Evolutionary conservation across 2,797 vertebrate species (phyloP).

Genomic region (Acipenser oxyrinchus): DNA sequence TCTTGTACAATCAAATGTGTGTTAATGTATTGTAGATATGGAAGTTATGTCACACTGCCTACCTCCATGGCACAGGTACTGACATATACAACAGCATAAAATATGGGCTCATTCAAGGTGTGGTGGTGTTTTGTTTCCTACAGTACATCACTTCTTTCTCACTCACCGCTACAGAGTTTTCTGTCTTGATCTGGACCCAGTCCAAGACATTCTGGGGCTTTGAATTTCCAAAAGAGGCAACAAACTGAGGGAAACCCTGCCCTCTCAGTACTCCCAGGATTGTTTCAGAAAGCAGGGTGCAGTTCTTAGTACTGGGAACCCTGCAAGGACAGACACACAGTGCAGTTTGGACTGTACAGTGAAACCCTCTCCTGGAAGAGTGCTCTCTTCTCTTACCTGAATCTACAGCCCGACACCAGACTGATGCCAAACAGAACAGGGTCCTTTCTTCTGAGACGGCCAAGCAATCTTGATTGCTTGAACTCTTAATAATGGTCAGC

Average conservation of each 20-base stretch:
- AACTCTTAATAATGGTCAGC: constrained; percentile 64
- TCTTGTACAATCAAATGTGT: too few species aligned
- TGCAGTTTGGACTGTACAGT: background rate
- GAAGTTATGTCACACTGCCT: background rate
- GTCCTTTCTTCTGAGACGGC: constrained; percentile 46
- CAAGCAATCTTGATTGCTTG: constrained; percentile 71
- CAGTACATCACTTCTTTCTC: background rate
- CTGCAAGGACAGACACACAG: constrained; percentile 36
- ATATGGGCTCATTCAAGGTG: background rate
- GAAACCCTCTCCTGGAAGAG: background rate
- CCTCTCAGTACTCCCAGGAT: constrained; percentile 69
- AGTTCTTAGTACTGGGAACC: constrained; percentile 54
- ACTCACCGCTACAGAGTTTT: constrained; percentile 41
- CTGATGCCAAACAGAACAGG: constrained; percentile 74
- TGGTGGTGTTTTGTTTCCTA: too few species aligned
- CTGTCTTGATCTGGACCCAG: constrained; percentile 71
- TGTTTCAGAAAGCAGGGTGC: constrained; percentile 54
- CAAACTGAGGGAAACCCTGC: constrained; percentile 59
- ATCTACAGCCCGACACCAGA: constrained; percentile 71
- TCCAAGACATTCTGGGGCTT: constrained; percentile 58
- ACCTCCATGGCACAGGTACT: background rate
- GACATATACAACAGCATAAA: background rate
- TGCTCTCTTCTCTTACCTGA: constrained; percentile 53
- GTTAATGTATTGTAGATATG: too few species aligned
- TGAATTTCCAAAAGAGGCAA: constrained; percentile 85